Percentiles rank a stretch among this genome's conserved stretches.
Evolutionary conservation across 1,140 invertebrate genomes (phyloP).

Genomic region (Drosophila melanica): DNA sequence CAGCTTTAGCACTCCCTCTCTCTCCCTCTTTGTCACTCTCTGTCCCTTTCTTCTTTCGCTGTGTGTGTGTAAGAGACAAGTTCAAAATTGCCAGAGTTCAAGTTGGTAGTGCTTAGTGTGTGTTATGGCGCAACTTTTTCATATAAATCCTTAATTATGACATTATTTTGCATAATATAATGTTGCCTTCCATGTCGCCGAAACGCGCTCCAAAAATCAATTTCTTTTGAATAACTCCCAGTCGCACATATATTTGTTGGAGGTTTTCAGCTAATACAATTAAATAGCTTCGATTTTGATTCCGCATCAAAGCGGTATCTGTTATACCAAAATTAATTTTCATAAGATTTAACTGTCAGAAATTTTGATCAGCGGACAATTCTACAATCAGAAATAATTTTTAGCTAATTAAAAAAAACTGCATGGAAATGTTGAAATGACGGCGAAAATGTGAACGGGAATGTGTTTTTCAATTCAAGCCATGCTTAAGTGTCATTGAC

Average conservation of each 20-base stretch:
- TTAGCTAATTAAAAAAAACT: too few species aligned
- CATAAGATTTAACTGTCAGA: too few species aligned
- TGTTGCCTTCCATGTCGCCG: conserved; percentile 20
- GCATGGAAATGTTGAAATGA: not conserved
- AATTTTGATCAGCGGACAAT: too few species aligned
- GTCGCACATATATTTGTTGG: not conserved
- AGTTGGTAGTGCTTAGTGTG: conserved; percentile 55
- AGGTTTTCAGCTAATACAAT: too few species aligned
- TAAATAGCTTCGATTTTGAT: too few species aligned
- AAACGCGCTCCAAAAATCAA: not conserved
- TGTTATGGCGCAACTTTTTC: conserved; percentile 71
- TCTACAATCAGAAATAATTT: too few species aligned
- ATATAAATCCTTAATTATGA: conserved; percentile 79
- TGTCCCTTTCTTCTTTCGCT: not conserved
- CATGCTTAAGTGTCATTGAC: conserved; percentile 36
- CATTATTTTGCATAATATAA: conserved; percentile 77
- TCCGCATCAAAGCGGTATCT: too few species aligned
- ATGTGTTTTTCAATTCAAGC: not conserved
- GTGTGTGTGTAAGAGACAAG: conserved; percentile 40
- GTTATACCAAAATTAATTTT: too few species aligned
- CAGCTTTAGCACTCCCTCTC: not conserved
- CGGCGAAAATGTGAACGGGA: not conserved
- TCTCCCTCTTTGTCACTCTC: not conserved
- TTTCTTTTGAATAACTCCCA: not conserved
- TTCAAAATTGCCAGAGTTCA: conserved; percentile 68